Conservation (phyloP, 1,140 invertebrate species). For the Drosophila busckii region DNA sequence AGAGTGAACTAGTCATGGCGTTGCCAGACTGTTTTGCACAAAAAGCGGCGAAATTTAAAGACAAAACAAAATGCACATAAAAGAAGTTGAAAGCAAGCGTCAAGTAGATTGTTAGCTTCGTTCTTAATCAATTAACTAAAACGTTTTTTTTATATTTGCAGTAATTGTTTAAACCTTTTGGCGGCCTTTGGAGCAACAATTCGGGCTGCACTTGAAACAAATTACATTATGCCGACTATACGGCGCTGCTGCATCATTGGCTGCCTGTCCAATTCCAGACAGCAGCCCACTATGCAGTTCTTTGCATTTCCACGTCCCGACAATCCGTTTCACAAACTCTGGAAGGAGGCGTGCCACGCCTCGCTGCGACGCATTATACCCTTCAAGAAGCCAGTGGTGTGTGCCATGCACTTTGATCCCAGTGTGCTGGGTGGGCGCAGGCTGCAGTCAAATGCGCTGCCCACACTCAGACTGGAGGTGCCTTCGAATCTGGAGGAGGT, state of each 20-base stretch:
- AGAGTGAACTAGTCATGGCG: too few relatives aligned
- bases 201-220: conserved; percentile 54
- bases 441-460: conserved; percentile 62
- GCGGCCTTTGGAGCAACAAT: conserved; percentile 66
- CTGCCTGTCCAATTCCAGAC: conserved; percentile 68
- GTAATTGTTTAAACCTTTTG: conserved; percentile 41
- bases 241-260: conserved; percentile 74
- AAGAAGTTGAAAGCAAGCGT: too few relatives aligned
- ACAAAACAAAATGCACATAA: background rate
- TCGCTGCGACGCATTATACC: conserved; percentile 64
- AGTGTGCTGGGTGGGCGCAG: conserved; percentile 60
- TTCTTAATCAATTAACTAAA: too few relatives aligned
- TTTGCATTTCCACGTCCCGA: conserved; percentile 72
- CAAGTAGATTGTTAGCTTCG: too few relatives aligned
- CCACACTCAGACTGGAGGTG: conserved; percentile 61
- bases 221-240: conserved; percentile 67
- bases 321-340: conserved; percentile 67
- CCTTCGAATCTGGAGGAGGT: conserved; percentile 66
- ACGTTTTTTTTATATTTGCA: conserved; percentile 30
- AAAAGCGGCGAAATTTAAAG: too few relatives aligned
- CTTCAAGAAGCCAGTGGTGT: conserved; percentile 72
- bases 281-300: conserved; percentile 71
- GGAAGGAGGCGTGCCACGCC: conserved; percentile 73
- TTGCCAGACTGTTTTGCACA: too few relatives aligned
- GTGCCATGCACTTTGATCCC: conserved; percentile 69